These are phyloP conservation scores for Poeciliopsis prolifica DNA, from an alignment of 2,113 vertebrate genomes.

Conservation along the genomic window DNA sequence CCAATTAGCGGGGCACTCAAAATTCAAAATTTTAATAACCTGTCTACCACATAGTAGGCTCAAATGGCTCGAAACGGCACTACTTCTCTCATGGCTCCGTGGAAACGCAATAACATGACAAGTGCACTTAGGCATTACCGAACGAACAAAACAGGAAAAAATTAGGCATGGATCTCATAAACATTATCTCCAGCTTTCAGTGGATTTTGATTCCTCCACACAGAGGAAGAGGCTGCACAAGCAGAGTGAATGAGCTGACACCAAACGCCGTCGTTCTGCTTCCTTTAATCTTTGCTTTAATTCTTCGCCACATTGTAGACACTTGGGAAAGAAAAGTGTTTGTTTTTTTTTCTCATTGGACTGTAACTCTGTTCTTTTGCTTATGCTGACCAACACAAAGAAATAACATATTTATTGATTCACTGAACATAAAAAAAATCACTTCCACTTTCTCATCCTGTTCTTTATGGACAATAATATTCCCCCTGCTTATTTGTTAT, in stretches of 20 bases:
- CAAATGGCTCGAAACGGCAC: slow-evolving; percentile 46
- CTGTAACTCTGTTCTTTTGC: not conserved
- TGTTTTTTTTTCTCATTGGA: not conserved
- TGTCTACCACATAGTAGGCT: slow-evolving; percentile 52
- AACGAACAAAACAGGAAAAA: slow-evolving; percentile 30
- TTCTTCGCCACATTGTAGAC: not conserved
- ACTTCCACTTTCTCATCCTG: not conserved
- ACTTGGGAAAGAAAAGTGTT: not conserved
- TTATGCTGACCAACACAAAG: not conserved
- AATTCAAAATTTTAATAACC: slow-evolving; percentile 61
- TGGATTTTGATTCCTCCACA: not conserved
- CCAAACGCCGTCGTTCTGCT: not conserved
- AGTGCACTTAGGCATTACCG: slow-evolving; percentile 37
- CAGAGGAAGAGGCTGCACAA: too few species aligned
- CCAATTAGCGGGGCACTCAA: slow-evolving; percentile 62
- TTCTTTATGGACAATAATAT: not conserved
- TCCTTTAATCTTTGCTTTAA: not conserved
- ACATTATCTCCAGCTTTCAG: not conserved
- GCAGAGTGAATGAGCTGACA: not conserved
- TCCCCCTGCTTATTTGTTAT: not conserved
- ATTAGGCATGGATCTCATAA: slow-evolving; percentile 7
- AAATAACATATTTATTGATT: not conserved
- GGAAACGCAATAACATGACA: slow-evolving; percentile 36
- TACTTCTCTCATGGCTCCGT: slow-evolving; percentile 18
- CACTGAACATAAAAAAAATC: not conserved